Base-by-base conservation (phyloP, 2,113 vertebrate species). In the Boleophthalmus pectinirostris region DNA sequence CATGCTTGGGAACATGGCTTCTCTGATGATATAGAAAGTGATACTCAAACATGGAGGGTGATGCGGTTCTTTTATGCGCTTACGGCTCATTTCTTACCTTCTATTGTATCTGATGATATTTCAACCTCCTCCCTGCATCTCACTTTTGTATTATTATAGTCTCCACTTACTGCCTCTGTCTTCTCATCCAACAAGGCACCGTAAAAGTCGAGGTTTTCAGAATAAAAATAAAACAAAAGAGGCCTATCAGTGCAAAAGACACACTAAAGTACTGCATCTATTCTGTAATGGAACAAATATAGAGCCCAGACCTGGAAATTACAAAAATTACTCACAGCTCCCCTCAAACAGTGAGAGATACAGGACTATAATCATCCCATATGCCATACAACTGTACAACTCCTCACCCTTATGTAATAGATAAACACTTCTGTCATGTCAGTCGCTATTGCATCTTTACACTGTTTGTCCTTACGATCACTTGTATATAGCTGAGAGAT, bases 61-160 rank as follows among this genome's bases (percentile, higher is more conserved):
- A 74, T 78, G 73, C 75, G 29, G 29, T 85, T 82, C 81, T 82
- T 66, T 49, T 84, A 70, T 79, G 74, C 18, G 68, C 75, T 72
- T 80, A 80, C 12, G 4, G 57, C 79, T 75, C 60, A 21, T 68
- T 82, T 67, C 69, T 24, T 70, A 43, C 77, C 75, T 75, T 80
- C 47, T 67, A 25, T 78, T 85, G 81, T 74, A 78, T 89, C 78
- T 81, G 81, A 82, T 85, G 21, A 82, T 75, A 64, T 76, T 72
- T 68, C 65, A 35, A 64, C 82, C 72, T 13, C 76, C 58, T 87
- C 81, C 71, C 74, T 82, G 85, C 82, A 75, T 87, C 83, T 78
- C 25, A 70, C 70, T 83, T 87, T 75, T 80, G 72, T 86, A 85
- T 88, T 92, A 80, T 82, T 78, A 75, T 74, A 57, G 82, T 88